Conservation (phyloP, 2,113 vertebrate species). For the Xiphophorus couchianus region DNA sequence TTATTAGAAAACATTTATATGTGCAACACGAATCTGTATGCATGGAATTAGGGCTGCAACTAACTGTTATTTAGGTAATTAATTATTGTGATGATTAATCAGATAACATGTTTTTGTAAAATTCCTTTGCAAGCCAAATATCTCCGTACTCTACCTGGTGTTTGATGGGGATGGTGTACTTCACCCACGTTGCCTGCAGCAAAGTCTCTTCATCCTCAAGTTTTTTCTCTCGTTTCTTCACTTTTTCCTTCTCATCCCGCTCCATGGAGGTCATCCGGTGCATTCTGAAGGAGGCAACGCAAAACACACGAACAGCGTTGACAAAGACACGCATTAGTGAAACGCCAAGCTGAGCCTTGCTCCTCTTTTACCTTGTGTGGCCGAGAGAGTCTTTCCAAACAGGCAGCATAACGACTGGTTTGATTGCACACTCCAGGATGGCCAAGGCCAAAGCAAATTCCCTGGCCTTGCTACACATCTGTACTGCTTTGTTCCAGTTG, state of each 20-base stretch:
- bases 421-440: slow-evolving; percentile 98
- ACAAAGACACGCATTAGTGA: too few relatives aligned
- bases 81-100: too few relatives aligned
- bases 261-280: slow-evolving; percentile 95
- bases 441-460: slow-evolving; percentile 97
- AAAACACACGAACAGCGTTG: neutral
- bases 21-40: too few relatives aligned
- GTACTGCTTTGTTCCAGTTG: slow-evolving; percentile 99
- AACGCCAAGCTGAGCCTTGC: neutral
- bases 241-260: slow-evolving; percentile 95
- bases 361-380: slow-evolving; percentile 88
- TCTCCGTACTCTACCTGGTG: slow-evolving; percentile 84
- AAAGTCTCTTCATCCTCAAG: slow-evolving; percentile 95
- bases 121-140: neutral
- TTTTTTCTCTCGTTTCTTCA: slow-evolving; percentile 94
- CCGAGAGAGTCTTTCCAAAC: slow-evolving; percentile 96
- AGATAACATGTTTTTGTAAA: too few relatives aligned
- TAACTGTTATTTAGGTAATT: too few relatives aligned
- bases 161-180: slow-evolving; percentile 96
- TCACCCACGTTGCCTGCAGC: slow-evolving; percentile 97
- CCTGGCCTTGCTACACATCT: slow-evolving; percentile 98
- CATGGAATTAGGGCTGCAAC: too few relatives aligned
- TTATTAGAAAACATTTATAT: too few relatives aligned
- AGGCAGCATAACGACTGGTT: slow-evolving; percentile 96
- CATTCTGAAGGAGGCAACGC: slow-evolving; percentile 75